phyloP scores from a whole-genome alignment of 1,140 invertebrate genomes.

The Aphelenchoides fujianensis region DNA sequence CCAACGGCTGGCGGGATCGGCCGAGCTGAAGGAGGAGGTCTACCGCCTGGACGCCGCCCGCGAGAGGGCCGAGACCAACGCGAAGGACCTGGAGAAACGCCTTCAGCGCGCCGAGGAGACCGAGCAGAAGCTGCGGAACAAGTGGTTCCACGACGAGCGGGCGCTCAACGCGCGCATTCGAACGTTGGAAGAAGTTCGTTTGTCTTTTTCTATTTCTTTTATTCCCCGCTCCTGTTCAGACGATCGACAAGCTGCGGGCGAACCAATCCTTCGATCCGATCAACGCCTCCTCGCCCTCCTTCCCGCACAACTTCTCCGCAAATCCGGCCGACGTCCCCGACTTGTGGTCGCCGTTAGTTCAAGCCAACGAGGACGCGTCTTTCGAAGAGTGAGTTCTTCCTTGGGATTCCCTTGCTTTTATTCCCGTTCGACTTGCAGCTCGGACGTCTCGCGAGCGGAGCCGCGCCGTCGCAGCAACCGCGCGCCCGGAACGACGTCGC shows the following conservation, averaged over 20 bases:
- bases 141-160: constrained; percentile 13
- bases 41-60: background rate
- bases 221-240: background rate
- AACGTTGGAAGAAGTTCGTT: constrained; percentile 12
- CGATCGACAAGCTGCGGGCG: background rate
- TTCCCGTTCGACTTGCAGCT: too few relatives aligned
- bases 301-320: background rate
- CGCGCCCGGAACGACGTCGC: background rate
- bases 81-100: background rate
- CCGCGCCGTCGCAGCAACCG: background rate
- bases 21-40: background rate
- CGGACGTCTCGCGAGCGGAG: background rate
- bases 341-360: constrained; percentile 10
- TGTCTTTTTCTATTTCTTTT: background rate
- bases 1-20: background rate
- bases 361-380: background rate
- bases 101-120: background rate
- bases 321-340: background rate
- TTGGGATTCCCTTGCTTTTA: background rate
- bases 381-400: background rate
- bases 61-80: background rate
- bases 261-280: background rate
- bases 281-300: background rate
- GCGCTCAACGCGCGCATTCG: background rate
- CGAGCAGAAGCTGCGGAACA: background rate